Base-by-base conservation (phyloP, 2,888 invertebrate genomes). In the Merodon equestris region DNA sequence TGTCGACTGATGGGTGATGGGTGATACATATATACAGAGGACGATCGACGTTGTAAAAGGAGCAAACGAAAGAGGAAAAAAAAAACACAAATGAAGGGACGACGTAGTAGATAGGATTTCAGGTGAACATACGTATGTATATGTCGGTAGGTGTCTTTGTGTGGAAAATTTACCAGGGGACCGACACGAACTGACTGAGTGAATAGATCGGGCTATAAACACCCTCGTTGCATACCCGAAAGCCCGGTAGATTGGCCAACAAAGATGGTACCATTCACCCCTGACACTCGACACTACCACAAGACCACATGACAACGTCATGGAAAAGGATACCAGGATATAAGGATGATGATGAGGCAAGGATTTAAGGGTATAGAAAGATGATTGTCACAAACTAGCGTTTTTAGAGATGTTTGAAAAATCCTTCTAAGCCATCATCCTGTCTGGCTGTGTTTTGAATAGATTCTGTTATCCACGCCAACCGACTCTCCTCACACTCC, bases 51-150 rank as follows among this genome's bases (percentile, higher is more conserved):
- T 27, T 4, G 5, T 13, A 47, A 1, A 47, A 34, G 9, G 9
- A 17, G 27, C 27, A 27, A 27, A 27, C 27, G 7, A 17, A 47
- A 47, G 36, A 10, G 10, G 19, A 27, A 42, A 19, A 42, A 10
- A 15, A 5, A 12, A 56, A 42, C n/a, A n/a, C n/a, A 56, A 34
- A 51, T 47, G 58, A 60, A 51, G 38, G 27, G 48, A 18, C 40
- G 27, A 15, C 12, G 57, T 44, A 68, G 64, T 63, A 79, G 68
- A 79, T 73, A 70, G 57, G 54, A 79, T 60, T 74, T 64, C 68
- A 70, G 79, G 74, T 79, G 74, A 74, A 54, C n/a, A n/a, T n/a
- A n/a, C n/a, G n/a, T n/a, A n/a, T 68, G 68, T 64, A 56, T 57
- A 42, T 18, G 17, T 18, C 1, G 54, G 54, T 56, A 64, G 27